These are phyloP conservation scores for Guaruba guarouba DNA, from an alignment of 2,113 vertebrate genomes.

Conservation along the genomic window DNA sequence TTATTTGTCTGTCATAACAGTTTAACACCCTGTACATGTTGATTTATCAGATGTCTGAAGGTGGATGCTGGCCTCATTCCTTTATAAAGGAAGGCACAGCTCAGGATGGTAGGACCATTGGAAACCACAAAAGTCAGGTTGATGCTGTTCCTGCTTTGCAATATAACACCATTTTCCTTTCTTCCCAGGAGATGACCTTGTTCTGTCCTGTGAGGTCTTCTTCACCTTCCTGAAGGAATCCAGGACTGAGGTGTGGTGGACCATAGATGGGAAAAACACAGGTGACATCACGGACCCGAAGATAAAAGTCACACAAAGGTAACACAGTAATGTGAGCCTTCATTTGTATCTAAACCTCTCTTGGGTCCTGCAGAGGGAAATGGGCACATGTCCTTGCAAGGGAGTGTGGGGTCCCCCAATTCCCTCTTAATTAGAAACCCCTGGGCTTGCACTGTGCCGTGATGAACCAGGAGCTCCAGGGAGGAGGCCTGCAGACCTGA, in stretches of 20 bases:
- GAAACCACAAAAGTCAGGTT: background rate
- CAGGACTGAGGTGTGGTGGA: slow-evolving; percentile 88
- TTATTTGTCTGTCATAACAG: background rate
- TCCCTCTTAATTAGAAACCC: background rate
- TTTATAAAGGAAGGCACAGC: background rate
- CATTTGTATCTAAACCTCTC: background rate
- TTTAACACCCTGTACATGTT: background rate
- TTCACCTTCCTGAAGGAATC: slow-evolving; percentile 79
- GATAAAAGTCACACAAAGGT: slow-evolving; percentile 71
- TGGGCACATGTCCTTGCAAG: background rate
- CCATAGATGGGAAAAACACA: slow-evolving; percentile 81
- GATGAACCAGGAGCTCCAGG: background rate
- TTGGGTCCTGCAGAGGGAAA: background rate
- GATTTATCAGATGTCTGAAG: background rate
- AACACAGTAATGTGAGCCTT: background rate
- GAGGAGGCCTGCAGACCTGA: background rate
- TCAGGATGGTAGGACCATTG: background rate
- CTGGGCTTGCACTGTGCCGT: background rate
- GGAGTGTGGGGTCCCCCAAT: background rate
- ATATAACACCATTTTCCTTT: background rate
- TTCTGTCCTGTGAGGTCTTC: slow-evolving; percentile 73
- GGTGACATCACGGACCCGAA: slow-evolving; percentile 70
- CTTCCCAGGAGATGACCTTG: slow-evolving; percentile 70
- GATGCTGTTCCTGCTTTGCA: background rate
- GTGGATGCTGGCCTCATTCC: background rate